Conservation (phyloP, 2,797 vertebrate genomes). For the Amazonetta brasiliensis region DNA sequence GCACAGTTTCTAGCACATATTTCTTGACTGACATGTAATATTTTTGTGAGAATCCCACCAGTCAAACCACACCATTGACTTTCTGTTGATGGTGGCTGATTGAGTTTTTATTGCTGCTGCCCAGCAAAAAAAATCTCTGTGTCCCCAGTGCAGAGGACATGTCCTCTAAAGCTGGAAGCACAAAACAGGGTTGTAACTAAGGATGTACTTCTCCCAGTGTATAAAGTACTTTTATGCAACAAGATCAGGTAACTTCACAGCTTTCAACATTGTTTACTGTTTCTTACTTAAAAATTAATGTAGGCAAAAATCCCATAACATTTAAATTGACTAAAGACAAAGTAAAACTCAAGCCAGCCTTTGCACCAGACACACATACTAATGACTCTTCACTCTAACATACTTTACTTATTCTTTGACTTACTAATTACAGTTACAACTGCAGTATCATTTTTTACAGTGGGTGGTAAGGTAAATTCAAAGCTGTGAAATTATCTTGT, state of each 20-base stretch:
- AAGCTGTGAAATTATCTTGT: constrained; percentile 9
- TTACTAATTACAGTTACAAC: constrained; percentile 53
- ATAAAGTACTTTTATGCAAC: background rate
- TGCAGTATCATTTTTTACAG: background rate
- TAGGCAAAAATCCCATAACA: background rate
- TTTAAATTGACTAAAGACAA: constrained; percentile 29
- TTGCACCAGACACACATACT: background rate
- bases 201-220: background rate
- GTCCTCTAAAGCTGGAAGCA: background rate
- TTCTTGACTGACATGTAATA: background rate
- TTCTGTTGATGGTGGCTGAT: background rate
- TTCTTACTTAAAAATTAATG: constrained; percentile 34
- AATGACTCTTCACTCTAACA: constrained; percentile 39
- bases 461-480: constrained; percentile 15
- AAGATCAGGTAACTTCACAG: background rate
- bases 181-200: background rate
- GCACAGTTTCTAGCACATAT: background rate
- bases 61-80: background rate
- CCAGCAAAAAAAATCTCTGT: background rate
- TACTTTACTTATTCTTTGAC: constrained; percentile 42
- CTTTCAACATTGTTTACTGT: background rate
- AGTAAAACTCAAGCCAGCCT: constrained; percentile 29
- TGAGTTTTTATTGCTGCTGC: background rate
- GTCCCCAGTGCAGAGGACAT: background rate
- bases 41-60: background rate